Evolutionary conservation across 2,113 vertebrate genomes (phyloP).

Genomic region (Pao palembangensis): DNA sequence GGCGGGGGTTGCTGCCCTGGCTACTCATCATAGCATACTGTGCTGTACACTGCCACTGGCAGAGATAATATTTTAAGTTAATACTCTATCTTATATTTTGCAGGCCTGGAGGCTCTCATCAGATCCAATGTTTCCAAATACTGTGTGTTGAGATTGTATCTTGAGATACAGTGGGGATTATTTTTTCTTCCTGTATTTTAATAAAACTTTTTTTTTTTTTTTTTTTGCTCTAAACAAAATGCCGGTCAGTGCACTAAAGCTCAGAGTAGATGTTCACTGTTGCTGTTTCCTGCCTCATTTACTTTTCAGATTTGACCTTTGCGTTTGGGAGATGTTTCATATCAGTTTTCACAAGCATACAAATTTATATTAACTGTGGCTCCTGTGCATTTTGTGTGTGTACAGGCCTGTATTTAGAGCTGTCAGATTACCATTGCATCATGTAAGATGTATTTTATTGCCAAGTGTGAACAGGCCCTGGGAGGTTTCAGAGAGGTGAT

Average conservation of each 20-base stretch:
- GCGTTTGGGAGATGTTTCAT: background rate
- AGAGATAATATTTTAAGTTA: conserved; percentile 16
- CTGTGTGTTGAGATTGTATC: background rate
- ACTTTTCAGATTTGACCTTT: background rate
- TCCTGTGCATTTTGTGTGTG: conserved; percentile 20
- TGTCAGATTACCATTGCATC: conserved; percentile 31
- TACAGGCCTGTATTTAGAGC: conserved; percentile 51
- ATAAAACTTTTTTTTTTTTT: background rate
- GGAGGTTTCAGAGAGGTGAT: conserved; percentile 37
- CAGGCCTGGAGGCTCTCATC: conserved; percentile 11
- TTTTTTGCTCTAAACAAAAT: background rate
- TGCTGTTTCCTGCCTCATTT: background rate
- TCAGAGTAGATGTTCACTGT: background rate
- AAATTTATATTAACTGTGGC: background rate
- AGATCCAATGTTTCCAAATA: background rate
- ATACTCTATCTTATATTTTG: background rate
- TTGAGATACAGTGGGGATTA: background rate
- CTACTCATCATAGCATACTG: conserved; percentile 14
- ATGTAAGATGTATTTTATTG: conserved; percentile 35
- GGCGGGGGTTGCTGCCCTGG: background rate
- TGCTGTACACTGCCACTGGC: conserved; percentile 2
- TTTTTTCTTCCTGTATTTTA: conserved; percentile 1
- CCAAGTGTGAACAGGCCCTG: conserved; percentile 48
- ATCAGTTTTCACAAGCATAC: too few relatives aligned
- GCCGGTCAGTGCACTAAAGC: background rate